These are phyloP conservation scores for Hippolais icterina DNA, from an alignment of 2,113 vertebrate species.

Conservation along the genomic window DNA sequence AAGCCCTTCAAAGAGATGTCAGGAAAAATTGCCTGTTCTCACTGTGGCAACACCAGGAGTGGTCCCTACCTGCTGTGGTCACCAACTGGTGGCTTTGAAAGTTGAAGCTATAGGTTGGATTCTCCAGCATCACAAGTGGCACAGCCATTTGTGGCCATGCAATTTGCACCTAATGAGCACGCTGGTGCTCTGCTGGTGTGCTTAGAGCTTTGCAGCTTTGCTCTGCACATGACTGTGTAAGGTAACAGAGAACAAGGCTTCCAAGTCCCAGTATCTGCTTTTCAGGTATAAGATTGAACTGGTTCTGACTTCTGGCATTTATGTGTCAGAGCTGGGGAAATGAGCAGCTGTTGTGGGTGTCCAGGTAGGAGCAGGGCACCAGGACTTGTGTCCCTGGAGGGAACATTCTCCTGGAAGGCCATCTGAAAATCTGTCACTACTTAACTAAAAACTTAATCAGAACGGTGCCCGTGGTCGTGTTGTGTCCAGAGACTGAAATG, in stretches of 20 bases:
- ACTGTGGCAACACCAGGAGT: not conserved
- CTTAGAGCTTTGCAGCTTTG: not conserved
- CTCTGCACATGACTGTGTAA: not conserved
- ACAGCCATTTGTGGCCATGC: not conserved
- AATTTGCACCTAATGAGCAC: not conserved
- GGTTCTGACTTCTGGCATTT: not conserved
- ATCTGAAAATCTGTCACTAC: rapidly evolving
- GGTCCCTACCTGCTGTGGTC: not conserved
- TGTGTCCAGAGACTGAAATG: not conserved
- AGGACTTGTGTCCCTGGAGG: not conserved
- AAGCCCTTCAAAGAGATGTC: not conserved
- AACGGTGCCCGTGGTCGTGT: rapidly evolving
- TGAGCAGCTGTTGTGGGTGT: rapidly evolving
- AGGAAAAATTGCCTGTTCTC: not conserved
- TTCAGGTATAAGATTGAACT: not conserved
- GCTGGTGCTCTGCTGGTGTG: not conserved
- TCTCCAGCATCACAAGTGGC: not conserved
- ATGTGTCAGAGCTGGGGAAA: not conserved
- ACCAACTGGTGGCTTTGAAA: not conserved
- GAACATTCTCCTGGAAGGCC: not conserved
- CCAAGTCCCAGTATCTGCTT: not conserved
- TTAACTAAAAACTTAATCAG: not conserved
- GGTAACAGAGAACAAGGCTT: not conserved
- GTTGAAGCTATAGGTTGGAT: not conserved
- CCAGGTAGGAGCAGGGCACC: not conserved